Conservation (phyloP, 2,888 invertebrate genomes). For the Thysanoteuthis rhombus region DNA sequence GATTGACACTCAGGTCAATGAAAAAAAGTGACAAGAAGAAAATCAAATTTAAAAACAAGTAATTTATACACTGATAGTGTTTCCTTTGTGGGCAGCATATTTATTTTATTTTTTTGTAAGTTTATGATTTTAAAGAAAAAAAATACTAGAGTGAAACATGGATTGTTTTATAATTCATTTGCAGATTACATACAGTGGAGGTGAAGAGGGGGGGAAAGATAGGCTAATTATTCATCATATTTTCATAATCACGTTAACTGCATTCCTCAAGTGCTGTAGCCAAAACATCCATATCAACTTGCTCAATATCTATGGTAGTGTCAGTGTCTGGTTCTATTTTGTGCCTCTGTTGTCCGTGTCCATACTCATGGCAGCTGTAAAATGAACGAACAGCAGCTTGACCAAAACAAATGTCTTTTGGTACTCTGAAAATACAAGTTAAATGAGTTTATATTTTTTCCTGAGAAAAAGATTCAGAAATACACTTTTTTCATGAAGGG, state of each 20-base stretch:
- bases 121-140: not conserved
- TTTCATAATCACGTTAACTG: constrained; percentile 17
- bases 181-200: not conserved
- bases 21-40: not conserved
- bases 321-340: constrained; percentile 48
- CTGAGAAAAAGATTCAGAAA: not conserved
- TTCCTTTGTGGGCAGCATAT: not conserved
- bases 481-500: not conserved
- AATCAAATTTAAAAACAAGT: not conserved
- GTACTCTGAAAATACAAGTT: constrained; percentile 47
- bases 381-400: constrained; percentile 55
- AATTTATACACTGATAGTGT: not conserved
- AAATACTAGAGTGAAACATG: not conserved
- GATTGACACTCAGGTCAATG: not conserved
- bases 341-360: constrained; percentile 39
- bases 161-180: not conserved
- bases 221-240: not conserved
- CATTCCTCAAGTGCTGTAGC: constrained; percentile 44
- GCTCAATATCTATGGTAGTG: constrained; percentile 53
- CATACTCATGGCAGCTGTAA: constrained; percentile 38
- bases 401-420: constrained; percentile 56
- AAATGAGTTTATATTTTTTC: not conserved
- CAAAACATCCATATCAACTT: constrained; percentile 53
- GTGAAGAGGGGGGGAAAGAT: not conserved
- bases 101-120: not conserved